These are phyloP conservation scores for Ceratosolen fusciceps DNA, from an alignment of 1,140 invertebrate genomes.

Conservation along the genomic window DNA sequence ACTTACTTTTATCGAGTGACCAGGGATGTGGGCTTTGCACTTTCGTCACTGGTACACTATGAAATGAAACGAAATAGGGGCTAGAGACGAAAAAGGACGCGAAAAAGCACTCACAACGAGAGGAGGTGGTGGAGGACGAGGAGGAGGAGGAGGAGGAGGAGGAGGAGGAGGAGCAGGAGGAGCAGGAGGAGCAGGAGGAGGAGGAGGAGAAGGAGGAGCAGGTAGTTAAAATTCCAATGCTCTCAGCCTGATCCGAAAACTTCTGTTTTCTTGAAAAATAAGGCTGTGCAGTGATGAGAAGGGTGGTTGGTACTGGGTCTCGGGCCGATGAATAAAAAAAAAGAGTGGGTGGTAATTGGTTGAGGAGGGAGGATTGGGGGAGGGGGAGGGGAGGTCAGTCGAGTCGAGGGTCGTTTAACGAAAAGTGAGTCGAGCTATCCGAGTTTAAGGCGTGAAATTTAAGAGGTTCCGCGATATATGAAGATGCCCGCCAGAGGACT, in stretches of 20 bases:
- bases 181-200: too few species aligned
- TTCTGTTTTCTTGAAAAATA: not conserved
- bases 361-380: too few species aligned
- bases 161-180: too few species aligned
- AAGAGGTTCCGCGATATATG: too few species aligned
- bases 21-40: constrained; percentile 54
- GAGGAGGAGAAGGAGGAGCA: not conserved
- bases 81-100: not conserved
- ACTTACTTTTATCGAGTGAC: constrained; percentile 59
- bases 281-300: not conserved
- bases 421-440: constrained; percentile 13
- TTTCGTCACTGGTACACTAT: constrained; percentile 55
- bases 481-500: too few species aligned
- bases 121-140: too few species aligned
- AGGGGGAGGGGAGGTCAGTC: too few species aligned
- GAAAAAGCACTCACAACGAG: constrained; percentile 23
- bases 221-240: not conserved
- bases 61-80: not conserved
- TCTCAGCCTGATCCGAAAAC: not conserved
- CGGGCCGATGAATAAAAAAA: too few species aligned
- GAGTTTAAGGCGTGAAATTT: not conserved
- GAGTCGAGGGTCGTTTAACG: not conserved
- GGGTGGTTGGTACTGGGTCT: too few species aligned
- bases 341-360: too few species aligned
- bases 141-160: too few species aligned